Evolutionary conservation across 1,140 invertebrate species (phyloP).

Genomic region (Megalopta genalis): DNA sequence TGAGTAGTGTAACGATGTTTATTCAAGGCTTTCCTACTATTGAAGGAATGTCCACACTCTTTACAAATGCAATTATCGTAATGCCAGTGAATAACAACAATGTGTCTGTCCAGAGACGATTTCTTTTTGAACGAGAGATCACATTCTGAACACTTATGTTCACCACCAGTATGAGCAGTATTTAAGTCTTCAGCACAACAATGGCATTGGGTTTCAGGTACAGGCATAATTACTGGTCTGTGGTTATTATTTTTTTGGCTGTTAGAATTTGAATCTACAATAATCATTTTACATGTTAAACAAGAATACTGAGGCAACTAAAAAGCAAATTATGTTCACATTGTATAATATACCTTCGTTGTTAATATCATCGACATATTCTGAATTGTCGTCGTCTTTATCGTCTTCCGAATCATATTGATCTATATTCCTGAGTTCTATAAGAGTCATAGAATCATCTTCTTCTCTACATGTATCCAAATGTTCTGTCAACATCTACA

Average conservation of each 20-base stretch:
- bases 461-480: conserved; percentile 76
- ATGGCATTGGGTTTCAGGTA: conserved; percentile 77
- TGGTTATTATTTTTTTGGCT: conserved; percentile 67
- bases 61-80: conserved; percentile 77
- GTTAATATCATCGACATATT: conserved; percentile 64
- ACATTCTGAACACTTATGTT: conserved; percentile 79
- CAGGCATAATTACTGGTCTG: conserved; percentile 67
- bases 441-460: conserved; percentile 71
- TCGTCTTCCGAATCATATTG: conserved; percentile 73
- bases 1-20: conserved; percentile 80
- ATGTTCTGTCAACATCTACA: conserved; percentile 75
- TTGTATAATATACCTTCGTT: conserved; percentile 51
- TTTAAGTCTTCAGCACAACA: conserved; percentile 80
- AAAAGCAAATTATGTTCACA: conserved; percentile 1
- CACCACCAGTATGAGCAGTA: conserved; percentile 79
- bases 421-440: conserved; percentile 70
- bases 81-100: conserved; percentile 79
- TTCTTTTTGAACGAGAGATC: conserved; percentile 79
- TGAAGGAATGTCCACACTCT: conserved; percentile 78
- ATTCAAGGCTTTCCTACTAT: conserved; percentile 79
- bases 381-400: conserved; percentile 58
- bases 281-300: neutral
- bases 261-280: conserved; percentile 54
- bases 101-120: conserved; percentile 79
- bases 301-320: neutral